Percentiles rank a stretch among this genome's conserved stretches.
phyloP scores from a whole-genome alignment of 2,888 invertebrate genomes.

The Platycheirus rosarum region DNA sequence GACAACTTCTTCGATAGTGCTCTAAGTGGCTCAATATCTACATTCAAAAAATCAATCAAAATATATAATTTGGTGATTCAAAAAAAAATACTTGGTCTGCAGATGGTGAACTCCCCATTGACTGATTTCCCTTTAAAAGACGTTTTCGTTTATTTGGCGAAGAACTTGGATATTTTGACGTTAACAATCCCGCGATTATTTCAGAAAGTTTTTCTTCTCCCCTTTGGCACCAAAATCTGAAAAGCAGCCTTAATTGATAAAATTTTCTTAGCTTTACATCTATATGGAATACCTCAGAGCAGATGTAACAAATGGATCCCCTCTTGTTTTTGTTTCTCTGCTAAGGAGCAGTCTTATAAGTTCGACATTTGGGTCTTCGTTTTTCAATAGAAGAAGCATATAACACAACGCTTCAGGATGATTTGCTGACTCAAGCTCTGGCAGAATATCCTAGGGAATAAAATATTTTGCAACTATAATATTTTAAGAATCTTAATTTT shows the following conservation, averaged over 20 bases:
- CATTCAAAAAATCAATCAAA: slow-evolving; percentile 71
- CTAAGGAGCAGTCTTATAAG: slow-evolving; percentile 92
- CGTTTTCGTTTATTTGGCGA: slow-evolving; percentile 96
- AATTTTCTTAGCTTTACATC: too few species aligned
- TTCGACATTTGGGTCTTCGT: slow-evolving; percentile 94
- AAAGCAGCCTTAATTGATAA: too few species aligned
- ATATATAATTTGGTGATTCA: too few species aligned
- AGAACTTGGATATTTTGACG: slow-evolving; percentile 92
- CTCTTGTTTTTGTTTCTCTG: slow-evolving; percentile 87
- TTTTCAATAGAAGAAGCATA: slow-evolving; percentile 94
- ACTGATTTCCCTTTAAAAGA: slow-evolving; percentile 88
- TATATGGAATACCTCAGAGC: slow-evolving; percentile 90
- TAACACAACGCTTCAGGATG: slow-evolving; percentile 97
- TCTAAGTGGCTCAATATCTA: slow-evolving; percentile 96
- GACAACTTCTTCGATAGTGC: slow-evolving; percentile 90
- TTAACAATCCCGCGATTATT: slow-evolving; percentile 89
- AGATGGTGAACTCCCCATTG: slow-evolving; percentile 88
- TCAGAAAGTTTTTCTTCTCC: slow-evolving; percentile 94
- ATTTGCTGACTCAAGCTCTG: slow-evolving; percentile 90
- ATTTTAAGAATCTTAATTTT: not conserved
- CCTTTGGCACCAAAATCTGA: slow-evolving; percentile 94
- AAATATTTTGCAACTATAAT: slow-evolving; percentile 9
- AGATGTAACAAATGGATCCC: slow-evolving; percentile 95
- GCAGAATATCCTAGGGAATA: slow-evolving; percentile 83
- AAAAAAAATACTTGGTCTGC: slow-evolving; percentile 87